Conservation (phyloP, 2,888 invertebrate species). For the Acleris laterana region DNA sequence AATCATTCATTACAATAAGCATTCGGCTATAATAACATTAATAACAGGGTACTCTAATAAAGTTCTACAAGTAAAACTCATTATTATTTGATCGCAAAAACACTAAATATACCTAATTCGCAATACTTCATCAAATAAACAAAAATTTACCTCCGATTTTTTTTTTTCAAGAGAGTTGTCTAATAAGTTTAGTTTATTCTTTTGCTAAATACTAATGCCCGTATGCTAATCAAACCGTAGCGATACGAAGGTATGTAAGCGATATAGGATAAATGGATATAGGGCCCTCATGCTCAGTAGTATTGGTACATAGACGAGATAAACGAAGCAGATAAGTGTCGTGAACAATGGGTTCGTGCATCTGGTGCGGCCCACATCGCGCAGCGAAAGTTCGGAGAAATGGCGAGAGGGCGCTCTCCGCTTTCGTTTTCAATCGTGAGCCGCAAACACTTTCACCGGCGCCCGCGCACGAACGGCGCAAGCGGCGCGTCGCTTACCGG, state of each 20-base stretch:
- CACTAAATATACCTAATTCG: too few species aligned
- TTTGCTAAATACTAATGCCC: too few species aligned
- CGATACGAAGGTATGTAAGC: not conserved
- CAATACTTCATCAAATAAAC: too few species aligned
- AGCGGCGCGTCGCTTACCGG: constrained; percentile 67
- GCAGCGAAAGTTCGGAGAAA: constrained; percentile 84
- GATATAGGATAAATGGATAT: too few species aligned
- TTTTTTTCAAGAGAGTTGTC: too few species aligned
- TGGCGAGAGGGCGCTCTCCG: constrained; percentile 83
- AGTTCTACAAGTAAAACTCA: too few species aligned
- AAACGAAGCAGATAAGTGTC: constrained; percentile 53
- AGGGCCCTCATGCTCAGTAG: not conserved
- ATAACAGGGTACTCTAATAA: too few species aligned
- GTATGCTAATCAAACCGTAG: not conserved
- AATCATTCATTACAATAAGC: not conserved
- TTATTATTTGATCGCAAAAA: too few species aligned
- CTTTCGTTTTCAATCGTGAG: constrained; percentile 82
- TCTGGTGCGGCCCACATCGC: constrained; percentile 78
- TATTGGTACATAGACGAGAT: constrained; percentile 34
- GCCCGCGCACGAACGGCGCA: constrained; percentile 69
- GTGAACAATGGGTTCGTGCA: constrained; percentile 75
- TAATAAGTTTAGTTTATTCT: too few species aligned
- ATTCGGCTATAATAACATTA: not conserved
- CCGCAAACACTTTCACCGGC: constrained; percentile 80
- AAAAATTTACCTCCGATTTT: too few species aligned